Conservation (phyloP, 1,140 invertebrate genomes). For the Homarus americanus region DNA sequence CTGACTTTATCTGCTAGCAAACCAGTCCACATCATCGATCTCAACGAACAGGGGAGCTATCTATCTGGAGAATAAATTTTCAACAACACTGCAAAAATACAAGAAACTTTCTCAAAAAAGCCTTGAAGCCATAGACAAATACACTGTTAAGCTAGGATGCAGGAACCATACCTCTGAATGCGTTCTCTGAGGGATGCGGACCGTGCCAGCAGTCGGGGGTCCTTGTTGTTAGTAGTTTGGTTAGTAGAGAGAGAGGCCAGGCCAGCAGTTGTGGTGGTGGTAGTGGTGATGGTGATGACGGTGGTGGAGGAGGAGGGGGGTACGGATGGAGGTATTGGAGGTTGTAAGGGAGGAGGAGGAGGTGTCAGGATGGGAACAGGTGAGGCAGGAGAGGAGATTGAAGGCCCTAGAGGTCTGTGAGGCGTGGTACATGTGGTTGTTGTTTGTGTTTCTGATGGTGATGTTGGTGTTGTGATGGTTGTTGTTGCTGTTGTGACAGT, state of each 20-base stretch:
- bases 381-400: conserved; percentile 43
- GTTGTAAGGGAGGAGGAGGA: not conserved
- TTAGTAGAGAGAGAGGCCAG: conserved; percentile 70
- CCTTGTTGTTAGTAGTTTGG: conserved; percentile 71
- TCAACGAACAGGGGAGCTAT: not conserved
- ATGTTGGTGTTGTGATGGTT: conserved; percentile 12
- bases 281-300: conserved; percentile 18
- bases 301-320: conserved; percentile 56
- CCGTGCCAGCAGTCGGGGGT: conserved; percentile 69
- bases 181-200: conserved; percentile 70
- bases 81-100: not conserved
- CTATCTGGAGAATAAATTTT: not conserved
- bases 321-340: conserved; percentile 1
- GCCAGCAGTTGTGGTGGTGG: conserved; percentile 52
- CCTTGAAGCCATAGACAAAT: conserved; percentile 18
- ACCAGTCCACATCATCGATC: not conserved
- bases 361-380: not conserved
- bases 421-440: conserved; percentile 26
- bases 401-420: conserved; percentile 43
- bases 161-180: conserved; percentile 69
- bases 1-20: not conserved
- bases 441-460: not conserved
- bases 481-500: conserved; percentile 4
- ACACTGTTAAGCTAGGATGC: conserved; percentile 33
- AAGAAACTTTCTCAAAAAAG: not conserved